Evolutionary conservation across 2,888 invertebrate genomes (phyloP).

Genomic region (Acleris literana): DNA sequence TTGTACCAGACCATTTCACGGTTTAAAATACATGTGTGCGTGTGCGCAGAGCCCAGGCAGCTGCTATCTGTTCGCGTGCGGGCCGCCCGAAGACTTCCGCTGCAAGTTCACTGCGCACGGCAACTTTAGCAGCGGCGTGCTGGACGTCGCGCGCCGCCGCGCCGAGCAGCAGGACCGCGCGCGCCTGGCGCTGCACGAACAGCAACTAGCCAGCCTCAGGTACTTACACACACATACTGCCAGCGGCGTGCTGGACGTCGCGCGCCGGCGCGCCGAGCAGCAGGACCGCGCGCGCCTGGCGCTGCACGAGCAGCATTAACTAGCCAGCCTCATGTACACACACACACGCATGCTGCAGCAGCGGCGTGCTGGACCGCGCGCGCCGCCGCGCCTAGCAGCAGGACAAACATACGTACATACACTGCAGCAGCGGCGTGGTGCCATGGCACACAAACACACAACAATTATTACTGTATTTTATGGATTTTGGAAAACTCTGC

Average conservation of each 20-base stretch:
- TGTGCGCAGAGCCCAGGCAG: slow-evolving; percentile 88
- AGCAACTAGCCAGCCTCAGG: slow-evolving; percentile 88
- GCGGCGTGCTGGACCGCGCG: slow-evolving; percentile 90
- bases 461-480: too few relatives aligned
- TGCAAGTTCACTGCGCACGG: slow-evolving; percentile 95
- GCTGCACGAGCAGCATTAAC: slow-evolving; percentile 89
- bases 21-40: neutral
- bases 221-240: slow-evolving; percentile 48
- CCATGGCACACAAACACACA: neutral
- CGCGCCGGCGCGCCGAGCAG: slow-evolving; percentile 85
- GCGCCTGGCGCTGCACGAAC: slow-evolving; percentile 88
- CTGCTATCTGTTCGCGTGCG: slow-evolving; percentile 96
- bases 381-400: slow-evolving; percentile 86
- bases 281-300: slow-evolving; percentile 88
- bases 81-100: slow-evolving; percentile 94
- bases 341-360: slow-evolving; percentile 73
- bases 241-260: slow-evolving; percentile 80
- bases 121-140: slow-evolving; percentile 94
- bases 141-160: slow-evolving; percentile 86
- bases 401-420: slow-evolving; percentile 56
- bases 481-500: too few relatives aligned
- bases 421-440: slow-evolving; percentile 18
- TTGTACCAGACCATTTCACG: too few relatives aligned
- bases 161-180: slow-evolving; percentile 89
- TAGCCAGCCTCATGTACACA: slow-evolving; percentile 86